phyloP scores from a whole-genome alignment of 92 coral and sea anemone species.

The Porites lobata region DNA sequence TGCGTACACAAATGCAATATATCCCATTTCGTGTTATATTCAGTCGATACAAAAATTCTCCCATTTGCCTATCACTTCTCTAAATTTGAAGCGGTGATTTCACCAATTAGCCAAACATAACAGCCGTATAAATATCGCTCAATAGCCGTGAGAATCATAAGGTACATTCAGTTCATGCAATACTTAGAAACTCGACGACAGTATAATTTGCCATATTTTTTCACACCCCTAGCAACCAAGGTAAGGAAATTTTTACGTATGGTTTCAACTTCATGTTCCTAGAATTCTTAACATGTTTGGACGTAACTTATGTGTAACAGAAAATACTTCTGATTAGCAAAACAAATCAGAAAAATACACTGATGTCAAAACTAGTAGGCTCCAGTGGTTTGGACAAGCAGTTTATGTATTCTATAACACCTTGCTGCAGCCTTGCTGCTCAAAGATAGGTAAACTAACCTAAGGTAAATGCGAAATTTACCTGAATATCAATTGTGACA shows the following conservation, averaged over 20 bases:
- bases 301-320: no score
- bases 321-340: no score
- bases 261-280: not conserved
- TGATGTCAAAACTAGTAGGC: no score
- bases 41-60: not conserved
- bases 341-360: no score
- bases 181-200: not conserved
- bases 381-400: no score
- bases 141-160: not conserved
- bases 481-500: no score
- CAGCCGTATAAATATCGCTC: constrained; percentile 17
- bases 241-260: not conserved
- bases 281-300: no score
- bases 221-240: constrained; percentile 3
- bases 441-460: no score
- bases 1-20: not conserved
- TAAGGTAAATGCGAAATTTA: no score
- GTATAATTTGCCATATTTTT: no score
- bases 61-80: constrained; percentile 5
- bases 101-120: constrained; percentile 8
- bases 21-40: not conserved
- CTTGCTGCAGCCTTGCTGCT: no score
- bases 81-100: constrained; percentile 13
- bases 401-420: no score
- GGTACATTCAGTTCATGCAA: not conserved